Evolutionary conservation across 2,888 invertebrate species (phyloP).

Genomic region (Spilarctia lutea): DNA sequence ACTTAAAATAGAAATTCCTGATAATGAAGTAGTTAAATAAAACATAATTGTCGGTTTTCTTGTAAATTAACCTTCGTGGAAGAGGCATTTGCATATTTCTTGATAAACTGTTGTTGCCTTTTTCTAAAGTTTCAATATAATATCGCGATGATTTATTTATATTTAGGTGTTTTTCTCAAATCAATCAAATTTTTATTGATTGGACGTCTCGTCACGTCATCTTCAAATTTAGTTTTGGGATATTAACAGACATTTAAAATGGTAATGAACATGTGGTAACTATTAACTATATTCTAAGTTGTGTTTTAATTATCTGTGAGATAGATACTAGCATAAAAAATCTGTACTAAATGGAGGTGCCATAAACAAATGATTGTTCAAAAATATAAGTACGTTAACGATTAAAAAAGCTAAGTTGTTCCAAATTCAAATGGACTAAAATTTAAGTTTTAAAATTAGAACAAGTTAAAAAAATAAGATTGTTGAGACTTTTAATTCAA

Average conservation of each 20-base stretch:
- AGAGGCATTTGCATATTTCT: slow-evolving; percentile 29
- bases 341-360: not conserved
- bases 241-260: slow-evolving; percentile 6
- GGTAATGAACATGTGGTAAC: not conserved
- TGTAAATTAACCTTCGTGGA: not conserved
- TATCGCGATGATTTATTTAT: slow-evolving; percentile 12
- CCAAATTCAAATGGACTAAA: not conserved
- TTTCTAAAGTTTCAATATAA: not conserved
- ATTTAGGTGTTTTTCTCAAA: slow-evolving; percentile 28
- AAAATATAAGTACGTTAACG: too few relatives aligned
- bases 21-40: not conserved
- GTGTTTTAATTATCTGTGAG: not conserved
- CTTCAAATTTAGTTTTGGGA: slow-evolving; percentile 12
- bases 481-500: too few relatives aligned
- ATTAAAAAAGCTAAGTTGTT: too few relatives aligned
- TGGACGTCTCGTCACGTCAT: slow-evolving; percentile 17
- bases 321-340: not conserved
- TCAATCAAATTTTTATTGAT: slow-evolving; percentile 37
- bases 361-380: not conserved
- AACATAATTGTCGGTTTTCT: not conserved
- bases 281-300: not conserved
- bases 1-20: not conserved
- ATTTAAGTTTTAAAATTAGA: not conserved
- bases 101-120: slow-evolving; percentile 11
- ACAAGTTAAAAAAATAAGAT: not conserved